Percentiles rank a stretch among this genome's conserved stretches.
phyloP scores from a whole-genome alignment of 2,797 vertebrate species.

The Hyperoplus immaculatus region DNA sequence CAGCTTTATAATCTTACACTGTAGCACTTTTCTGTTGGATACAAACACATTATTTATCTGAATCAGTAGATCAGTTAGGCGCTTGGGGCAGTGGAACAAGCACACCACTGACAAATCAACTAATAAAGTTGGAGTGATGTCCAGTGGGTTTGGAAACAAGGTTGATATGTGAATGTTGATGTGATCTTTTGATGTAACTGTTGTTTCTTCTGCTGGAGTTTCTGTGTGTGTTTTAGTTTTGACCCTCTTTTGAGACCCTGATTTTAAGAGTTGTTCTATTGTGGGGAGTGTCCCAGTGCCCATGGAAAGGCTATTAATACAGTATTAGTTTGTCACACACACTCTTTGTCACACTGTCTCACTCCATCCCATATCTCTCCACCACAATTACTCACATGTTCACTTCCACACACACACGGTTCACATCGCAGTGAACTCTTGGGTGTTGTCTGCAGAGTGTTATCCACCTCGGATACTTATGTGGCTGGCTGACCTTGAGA shows the following conservation, averaged over 20 bases:
- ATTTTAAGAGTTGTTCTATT: constrained; percentile 32
- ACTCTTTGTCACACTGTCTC: constrained; percentile 16
- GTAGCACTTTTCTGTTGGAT: neutral
- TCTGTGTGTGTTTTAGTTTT: constrained; percentile 26
- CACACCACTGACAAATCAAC: neutral
- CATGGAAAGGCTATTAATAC: constrained; percentile 35
- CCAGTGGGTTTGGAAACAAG: too few species aligned
- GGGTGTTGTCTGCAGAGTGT: constrained; percentile 9
- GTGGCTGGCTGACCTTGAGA: constrained; percentile 39
- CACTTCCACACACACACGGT: neutral
- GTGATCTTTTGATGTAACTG: too few species aligned
- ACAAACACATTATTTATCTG: neutral
- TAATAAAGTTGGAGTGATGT: neutral
- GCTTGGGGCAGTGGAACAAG: neutral
- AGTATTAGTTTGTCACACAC: constrained; percentile 17
- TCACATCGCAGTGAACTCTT: constrained; percentile 16
- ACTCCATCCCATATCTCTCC: neutral
- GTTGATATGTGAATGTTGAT: too few species aligned
- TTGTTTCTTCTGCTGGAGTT: constrained; percentile 4
- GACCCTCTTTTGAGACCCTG: constrained; percentile 22
- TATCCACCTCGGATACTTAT: constrained; percentile 2
- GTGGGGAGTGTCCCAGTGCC: constrained; percentile 8
- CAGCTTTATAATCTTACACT: neutral
- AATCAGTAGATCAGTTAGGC: neutral
- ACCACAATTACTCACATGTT: constrained; percentile 9